These are phyloP conservation scores for Noctua janthe DNA, from an alignment of 2,888 invertebrate genomes.

Conservation along the genomic window DNA sequence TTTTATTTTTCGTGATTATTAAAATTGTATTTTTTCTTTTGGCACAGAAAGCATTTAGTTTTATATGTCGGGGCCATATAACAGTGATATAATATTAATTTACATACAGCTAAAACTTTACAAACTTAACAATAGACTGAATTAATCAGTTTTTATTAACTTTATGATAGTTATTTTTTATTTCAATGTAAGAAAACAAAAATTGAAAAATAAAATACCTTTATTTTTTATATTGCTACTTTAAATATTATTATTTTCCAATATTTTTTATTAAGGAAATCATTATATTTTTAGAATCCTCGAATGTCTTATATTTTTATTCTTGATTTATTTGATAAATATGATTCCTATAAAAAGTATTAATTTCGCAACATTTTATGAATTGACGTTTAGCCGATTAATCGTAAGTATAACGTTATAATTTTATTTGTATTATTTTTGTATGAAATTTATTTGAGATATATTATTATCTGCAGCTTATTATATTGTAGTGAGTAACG, in stretches of 20 bases:
- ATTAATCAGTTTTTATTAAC: slow-evolving; percentile 13
- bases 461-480: background rate
- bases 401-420: slow-evolving; percentile 37
- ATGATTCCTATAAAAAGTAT: slow-evolving; percentile 70
- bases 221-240: slow-evolving; percentile 5
- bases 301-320: slow-evolving; percentile 16
- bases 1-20: slow-evolving; percentile 60
- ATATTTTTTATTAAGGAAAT: background rate
- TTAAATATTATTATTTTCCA: background rate
- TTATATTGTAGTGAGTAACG: slow-evolving; percentile 15
- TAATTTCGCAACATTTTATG: slow-evolving; percentile 55
- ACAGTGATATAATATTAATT: slow-evolving; percentile 76
- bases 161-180: slow-evolving; percentile 1
- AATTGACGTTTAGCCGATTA: slow-evolving; percentile 28
- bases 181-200: slow-evolving; percentile 8
- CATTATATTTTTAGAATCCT: slow-evolving; percentile 17
- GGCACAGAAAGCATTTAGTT: slow-evolving; percentile 71
- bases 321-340: slow-evolving; percentile 49
- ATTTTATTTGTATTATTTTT: slow-evolving; percentile 53
- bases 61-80: slow-evolving; percentile 78
- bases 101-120: slow-evolving; percentile 48
- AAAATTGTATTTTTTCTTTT: slow-evolving; percentile 58
- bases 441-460: slow-evolving; percentile 39
- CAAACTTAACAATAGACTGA: slow-evolving; percentile 38
- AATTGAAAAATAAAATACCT: background rate